phyloP scores from a whole-genome alignment of 2,113 vertebrate species.

The Neopipo cinnamomea region DNA sequence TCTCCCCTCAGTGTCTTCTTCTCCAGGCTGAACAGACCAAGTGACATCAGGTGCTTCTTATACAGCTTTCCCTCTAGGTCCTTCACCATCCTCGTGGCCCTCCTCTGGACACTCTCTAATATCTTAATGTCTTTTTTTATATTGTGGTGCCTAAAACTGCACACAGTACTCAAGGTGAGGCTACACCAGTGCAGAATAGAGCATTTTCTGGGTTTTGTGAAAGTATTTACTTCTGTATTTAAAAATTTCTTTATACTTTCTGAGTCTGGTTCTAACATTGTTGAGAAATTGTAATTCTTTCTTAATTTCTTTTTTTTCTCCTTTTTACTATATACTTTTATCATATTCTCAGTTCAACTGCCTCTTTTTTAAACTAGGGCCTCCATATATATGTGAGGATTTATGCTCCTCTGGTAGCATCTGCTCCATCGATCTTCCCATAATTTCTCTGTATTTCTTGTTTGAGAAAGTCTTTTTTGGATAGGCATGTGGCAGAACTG shows the following conservation, averaged over 20 bases:
- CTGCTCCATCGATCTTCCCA: background rate
- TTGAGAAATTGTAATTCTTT: background rate
- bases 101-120: background rate
- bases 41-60: background rate
- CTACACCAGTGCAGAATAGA: background rate
- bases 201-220: background rate
- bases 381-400: background rate
- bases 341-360: background rate
- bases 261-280: background rate
- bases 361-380: background rate
- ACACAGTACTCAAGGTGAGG: background rate
- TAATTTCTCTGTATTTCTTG: background rate
- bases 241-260: background rate
- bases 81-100: background rate
- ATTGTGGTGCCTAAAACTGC: background rate
- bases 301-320: background rate
- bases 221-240: background rate
- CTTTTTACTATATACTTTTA: background rate
- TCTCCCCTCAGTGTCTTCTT: background rate
- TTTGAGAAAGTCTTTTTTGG: background rate
- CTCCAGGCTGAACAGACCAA: background rate
- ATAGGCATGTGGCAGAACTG: background rate
- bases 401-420: background rate
- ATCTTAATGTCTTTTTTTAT: background rate
- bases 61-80: rapidly evolving